These are phyloP conservation scores for Hirundo rustica DNA, from an alignment of 2,797 vertebrate species.

Conservation along the genomic window DNA sequence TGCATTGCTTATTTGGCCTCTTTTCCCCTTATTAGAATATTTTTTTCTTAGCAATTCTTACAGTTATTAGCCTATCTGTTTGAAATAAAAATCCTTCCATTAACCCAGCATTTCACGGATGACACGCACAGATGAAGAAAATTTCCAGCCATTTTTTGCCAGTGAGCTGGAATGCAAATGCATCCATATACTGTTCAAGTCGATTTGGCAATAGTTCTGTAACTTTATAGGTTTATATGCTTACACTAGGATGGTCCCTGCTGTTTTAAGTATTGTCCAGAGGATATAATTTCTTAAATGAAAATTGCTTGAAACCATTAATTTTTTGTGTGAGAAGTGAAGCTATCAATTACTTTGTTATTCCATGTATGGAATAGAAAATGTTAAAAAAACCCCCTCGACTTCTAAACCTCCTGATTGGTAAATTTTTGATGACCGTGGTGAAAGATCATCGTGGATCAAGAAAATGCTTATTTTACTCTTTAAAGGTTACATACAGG, in stretches of 20 bases:
- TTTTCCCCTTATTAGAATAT: neutral
- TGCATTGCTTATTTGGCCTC: neutral
- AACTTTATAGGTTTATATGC: conserved; percentile 48
- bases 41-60: neutral
- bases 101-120: neutral
- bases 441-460: neutral
- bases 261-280: conserved; percentile 52
- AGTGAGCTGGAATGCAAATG: conserved; percentile 2
- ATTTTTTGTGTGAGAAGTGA: conserved; percentile 1
- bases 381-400: conserved; percentile 11
- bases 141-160: neutral
- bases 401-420: conserved; percentile 30
- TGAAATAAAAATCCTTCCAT: conserved; percentile 35
- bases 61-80: conserved; percentile 20
- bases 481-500: neutral
- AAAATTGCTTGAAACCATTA: conserved; percentile 25
- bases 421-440: neutral
- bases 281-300: conserved; percentile 27
- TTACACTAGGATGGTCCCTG: conserved; percentile 39
- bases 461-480: neutral
- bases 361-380: neutral
- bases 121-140: conserved; percentile 14
- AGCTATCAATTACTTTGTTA: conserved; percentile 32
- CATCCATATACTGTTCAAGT: neutral
- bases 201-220: conserved; percentile 34